These are phyloP conservation scores for Poicephalus gulielmi DNA, from an alignment of 2,113 vertebrate species.

Conservation along the genomic window DNA sequence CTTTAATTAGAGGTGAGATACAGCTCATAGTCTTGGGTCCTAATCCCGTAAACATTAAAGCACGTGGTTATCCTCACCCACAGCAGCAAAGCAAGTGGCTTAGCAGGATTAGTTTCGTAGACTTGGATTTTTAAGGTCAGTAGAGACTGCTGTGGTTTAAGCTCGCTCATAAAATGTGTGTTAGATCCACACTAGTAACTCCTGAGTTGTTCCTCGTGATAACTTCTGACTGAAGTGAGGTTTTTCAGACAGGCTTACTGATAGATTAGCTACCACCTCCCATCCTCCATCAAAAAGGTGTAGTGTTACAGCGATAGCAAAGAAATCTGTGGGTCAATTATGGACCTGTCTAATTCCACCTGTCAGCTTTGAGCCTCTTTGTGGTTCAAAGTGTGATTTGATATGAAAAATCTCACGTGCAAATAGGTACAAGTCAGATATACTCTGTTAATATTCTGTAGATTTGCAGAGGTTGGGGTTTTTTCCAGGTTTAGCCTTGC, in stretches of 20 bases:
- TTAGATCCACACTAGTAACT: not conserved
- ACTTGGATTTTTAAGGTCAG: not conserved
- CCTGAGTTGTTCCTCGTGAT: not conserved
- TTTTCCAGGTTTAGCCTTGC: not conserved
- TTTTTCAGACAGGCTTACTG: not conserved
- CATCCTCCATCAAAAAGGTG: not conserved
- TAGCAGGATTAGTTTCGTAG: not conserved
- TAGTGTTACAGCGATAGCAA: rapidly evolving
- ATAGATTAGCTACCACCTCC: rapidly evolving
- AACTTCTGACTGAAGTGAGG: not conserved
- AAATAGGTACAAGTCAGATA: rapidly evolving
- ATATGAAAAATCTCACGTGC: not conserved
- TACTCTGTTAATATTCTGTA: not conserved
- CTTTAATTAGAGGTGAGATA: not conserved
- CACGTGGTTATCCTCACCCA: rapidly evolving
- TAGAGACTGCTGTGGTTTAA: not conserved
- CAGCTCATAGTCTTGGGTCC: not conserved
- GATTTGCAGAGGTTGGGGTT: not conserved
- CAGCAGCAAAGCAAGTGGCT: not conserved
- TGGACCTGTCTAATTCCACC: not conserved
- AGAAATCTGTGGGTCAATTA: rapidly evolving
- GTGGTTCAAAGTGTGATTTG: not conserved
- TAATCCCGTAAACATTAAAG: not conserved
- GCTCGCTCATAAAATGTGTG: not conserved
- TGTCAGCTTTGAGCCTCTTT: rapidly evolving